Conservation (phyloP, 2,113 vertebrate species). For the human (Homo sapiens) region GRCh38 chr3:69279001-69279500, state of each 20-base stretch:
- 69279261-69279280: neutral
- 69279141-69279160: neutral
- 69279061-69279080: neutral
- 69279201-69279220: neutral
- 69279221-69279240: neutral
- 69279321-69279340: neutral
- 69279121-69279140: neutral
- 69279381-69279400: neutral
- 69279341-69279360: neutral
- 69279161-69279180: neutral
- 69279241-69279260: neutral
- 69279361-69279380: neutral
- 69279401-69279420: neutral
- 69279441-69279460: neutral
- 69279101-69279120: neutral
- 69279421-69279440: neutral
- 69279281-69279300: neutral
- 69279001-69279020: neutral
- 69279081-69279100: neutral
- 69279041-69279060: too few relatives aligned
- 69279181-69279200: neutral
- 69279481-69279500: too few relatives aligned
- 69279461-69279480: too few relatives aligned
- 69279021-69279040: neutral
- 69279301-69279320: neutral